Evolutionary conservation across 2,888 invertebrate genomes (phyloP), one percentile per base, ranked within the genome.

Genomic region (Stictocephala bisonia): DNA sequence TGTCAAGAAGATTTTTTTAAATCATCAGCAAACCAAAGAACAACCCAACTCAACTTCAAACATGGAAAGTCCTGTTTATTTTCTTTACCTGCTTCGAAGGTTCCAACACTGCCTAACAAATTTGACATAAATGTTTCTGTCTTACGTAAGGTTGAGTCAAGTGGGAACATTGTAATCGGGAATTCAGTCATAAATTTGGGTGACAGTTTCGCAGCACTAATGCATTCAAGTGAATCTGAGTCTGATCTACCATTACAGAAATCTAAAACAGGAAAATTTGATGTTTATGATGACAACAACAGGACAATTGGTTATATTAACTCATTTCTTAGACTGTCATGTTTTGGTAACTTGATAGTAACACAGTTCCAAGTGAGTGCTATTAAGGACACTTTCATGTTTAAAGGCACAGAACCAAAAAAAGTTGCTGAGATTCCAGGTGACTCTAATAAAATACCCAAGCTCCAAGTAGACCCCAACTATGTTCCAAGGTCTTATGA

Each of bases 331-430:
- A 73, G 81, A 53, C 76, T 83, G 1, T 80, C 82, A 1, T 82
- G 82, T 64, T 81, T 81, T 72, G 83, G 83, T 3, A 80, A 81
- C 69, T 79, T 80, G 4, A 79, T 83, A 18, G 79, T 80, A 0
- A 82, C 82, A 0, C 81, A 81, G 69, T 82, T 82, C 71, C 73
- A 77, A 50, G 71, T 75, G 48, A 64, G 66, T 7, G 78, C 78
- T 1, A 71, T 79, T 1, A 78, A 79, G 35, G 76, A 80, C 60
- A 78, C 80, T 0, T 81, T 81, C 71, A 60, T 82, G 18, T 83
- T 83, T 71, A 82, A 82, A 73, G 81, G 76, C 22, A 71, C 75
- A 6, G 78, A 78, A 20, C 78, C 80, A 4, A 44, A 74, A n/a
- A 79, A 80, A 35, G 79, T 71, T 18, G 41, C 48, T 11, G 53